Conservation (phyloP, 2,113 vertebrate genomes). For the Tragelaphus strepsiceros region DNA sequence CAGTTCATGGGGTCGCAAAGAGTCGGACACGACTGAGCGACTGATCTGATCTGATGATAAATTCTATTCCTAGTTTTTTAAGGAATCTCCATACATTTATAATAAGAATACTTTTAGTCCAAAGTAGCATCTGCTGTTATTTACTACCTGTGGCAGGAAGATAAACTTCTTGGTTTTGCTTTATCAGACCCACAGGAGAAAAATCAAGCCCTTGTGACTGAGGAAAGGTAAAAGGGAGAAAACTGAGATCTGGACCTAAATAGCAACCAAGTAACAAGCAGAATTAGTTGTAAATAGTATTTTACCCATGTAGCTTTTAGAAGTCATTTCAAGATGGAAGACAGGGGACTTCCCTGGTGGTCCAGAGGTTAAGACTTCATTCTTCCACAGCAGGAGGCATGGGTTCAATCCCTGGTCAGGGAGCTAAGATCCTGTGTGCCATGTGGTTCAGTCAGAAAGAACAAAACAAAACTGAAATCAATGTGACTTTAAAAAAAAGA, state of each 20-base stretch:
- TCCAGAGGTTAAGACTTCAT: not conserved
- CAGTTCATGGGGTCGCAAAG: too few species aligned
- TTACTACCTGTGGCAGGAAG: not conserved
- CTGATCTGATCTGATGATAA: too few species aligned
- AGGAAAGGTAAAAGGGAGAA: not conserved
- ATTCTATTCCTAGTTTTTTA: not conserved
- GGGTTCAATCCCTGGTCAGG: not conserved
- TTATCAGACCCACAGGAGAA: slow-evolving; percentile 2
- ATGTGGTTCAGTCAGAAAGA: not conserved
- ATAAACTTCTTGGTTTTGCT: not conserved
- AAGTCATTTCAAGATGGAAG: not conserved
- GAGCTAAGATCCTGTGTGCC: not conserved
- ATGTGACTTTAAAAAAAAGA: not conserved
- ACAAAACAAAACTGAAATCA: not conserved
- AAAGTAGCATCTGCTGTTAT: not conserved
- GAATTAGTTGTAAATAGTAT: not conserved
- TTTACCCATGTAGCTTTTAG: not conserved
- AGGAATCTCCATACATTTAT: not conserved
- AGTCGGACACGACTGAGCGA: too few species aligned
- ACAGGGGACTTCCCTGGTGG: not conserved
- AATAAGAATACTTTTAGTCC: not conserved
- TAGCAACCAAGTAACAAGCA: not conserved
- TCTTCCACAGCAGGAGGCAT: not conserved
- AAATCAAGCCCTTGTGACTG: not conserved
- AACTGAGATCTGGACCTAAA: not conserved